A percentile compares a stretch with the other conserved stretches of the same genome.
phyloP scores from a whole-genome alignment of 2,113 vertebrate species.

The Physeter macrocephalus region DNA sequence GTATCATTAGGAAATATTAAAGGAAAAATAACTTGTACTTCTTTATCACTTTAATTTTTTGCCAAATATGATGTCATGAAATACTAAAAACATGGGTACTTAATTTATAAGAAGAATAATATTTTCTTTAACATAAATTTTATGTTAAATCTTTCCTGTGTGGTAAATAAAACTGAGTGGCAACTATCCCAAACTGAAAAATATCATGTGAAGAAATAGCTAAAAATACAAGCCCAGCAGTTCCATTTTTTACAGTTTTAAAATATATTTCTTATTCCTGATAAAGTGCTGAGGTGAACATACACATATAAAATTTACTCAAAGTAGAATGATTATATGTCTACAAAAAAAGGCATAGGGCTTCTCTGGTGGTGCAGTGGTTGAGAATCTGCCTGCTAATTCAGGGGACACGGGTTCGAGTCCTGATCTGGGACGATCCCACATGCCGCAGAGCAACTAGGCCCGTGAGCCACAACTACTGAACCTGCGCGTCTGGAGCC shows the following conservation, averaged over 20 bases:
- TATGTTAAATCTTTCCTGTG: neutral
- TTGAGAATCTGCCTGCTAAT: too few species aligned
- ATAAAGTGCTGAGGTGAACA: neutral
- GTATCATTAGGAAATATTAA: neutral
- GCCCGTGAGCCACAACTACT: too few species aligned
- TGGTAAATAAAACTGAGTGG: neutral
- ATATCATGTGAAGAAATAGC: neutral
- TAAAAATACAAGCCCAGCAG: neutral
- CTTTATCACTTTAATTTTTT: neutral
- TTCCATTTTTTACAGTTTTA: neutral
- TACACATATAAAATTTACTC: neutral
- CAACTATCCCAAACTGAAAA: neutral
- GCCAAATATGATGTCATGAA: neutral
- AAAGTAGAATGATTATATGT: neutral
- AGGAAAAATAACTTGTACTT: neutral
- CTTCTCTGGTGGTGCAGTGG: too few species aligned
- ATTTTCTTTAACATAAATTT: neutral
- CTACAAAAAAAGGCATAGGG: neutral
- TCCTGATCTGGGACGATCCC: too few species aligned
- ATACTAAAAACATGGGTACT: neutral
- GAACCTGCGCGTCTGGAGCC: too few species aligned
- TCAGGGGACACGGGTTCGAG: too few species aligned
- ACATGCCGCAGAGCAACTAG: accelerated
- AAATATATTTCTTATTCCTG: neutral
- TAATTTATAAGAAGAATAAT: neutral